Evolutionary conservation across 2,113 vertebrate species (phyloP).

Genomic region (Ictidomys tridecemlineatus): DNA sequence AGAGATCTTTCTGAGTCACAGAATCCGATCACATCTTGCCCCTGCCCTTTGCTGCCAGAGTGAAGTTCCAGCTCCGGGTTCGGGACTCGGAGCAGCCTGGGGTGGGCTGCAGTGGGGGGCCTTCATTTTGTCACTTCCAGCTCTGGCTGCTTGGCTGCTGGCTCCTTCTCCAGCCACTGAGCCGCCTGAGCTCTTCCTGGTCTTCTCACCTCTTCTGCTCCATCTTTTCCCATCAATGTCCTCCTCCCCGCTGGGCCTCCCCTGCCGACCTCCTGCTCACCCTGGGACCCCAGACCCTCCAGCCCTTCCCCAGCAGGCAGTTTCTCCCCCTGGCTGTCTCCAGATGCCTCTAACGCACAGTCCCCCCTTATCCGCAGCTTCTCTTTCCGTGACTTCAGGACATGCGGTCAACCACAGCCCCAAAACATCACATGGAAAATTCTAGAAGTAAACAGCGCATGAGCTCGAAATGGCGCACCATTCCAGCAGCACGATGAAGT

Average conservation of each 20-base stretch:
- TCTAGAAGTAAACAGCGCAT: not conserved
- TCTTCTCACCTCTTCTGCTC: not conserved
- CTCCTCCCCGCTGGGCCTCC: not conserved
- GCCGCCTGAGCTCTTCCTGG: too few relatives aligned
- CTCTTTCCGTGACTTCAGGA: not conserved
- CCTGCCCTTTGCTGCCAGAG: not conserved
- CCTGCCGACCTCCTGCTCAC: not conserved
- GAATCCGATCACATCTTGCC: not conserved
- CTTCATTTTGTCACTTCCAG: not conserved
- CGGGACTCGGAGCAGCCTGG: not conserved
- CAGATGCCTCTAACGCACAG: not conserved
- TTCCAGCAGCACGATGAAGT: not conserved
- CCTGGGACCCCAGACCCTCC: not conserved
- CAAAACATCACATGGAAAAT: not conserved
- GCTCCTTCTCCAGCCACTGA: not conserved
- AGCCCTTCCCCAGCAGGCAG: not conserved
- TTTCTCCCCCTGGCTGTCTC: not conserved
- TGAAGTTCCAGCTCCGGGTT: not conserved
- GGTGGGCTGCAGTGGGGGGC: accelerated
- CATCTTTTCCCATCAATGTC: not conserved
- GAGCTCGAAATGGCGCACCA: not conserved
- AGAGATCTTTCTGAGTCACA: not conserved
- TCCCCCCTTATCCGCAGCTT: not conserved
- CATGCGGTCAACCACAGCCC: not conserved
- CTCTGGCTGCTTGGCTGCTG: too few relatives aligned